phyloP scores from a whole-genome alignment of 1,140 invertebrate genomes.

The Leptestheria dahalacensis region DNA sequence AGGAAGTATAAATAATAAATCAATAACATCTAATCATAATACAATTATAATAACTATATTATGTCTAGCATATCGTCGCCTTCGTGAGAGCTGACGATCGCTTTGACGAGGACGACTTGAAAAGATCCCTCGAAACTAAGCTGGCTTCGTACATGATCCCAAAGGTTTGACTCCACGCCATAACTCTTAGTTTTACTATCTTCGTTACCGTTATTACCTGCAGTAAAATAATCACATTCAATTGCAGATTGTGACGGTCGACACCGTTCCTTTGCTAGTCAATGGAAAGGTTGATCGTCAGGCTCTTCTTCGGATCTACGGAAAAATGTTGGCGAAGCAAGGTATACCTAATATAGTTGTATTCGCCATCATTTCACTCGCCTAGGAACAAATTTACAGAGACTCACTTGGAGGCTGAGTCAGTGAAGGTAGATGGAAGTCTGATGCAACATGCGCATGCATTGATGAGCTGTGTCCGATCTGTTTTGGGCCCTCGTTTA shows the following conservation, averaged over 20 bases:
- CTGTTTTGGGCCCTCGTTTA: conserved; percentile 19
- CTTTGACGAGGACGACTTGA: conserved; percentile 35
- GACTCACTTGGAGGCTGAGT: not conserved
- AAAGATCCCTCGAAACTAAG: no score
- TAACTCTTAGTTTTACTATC: no score
- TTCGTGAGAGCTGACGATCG: conserved; percentile 45
- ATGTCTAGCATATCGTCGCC: conserved; percentile 36
- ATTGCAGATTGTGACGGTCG: conserved; percentile 46
- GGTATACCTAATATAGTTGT: not conserved
- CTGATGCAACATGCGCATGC: not conserved
- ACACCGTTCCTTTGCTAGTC: conserved; percentile 54
- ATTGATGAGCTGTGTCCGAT: conserved; percentile 16
- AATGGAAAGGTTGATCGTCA: conserved; percentile 77
- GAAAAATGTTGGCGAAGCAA: not conserved
- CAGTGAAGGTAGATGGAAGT: not conserved
- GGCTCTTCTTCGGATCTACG: conserved; percentile 49
- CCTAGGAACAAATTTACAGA: not conserved
- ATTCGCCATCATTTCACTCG: not conserved
- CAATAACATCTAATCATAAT: not conserved
- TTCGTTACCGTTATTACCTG: no score
- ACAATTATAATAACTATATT: conserved; percentile 1
- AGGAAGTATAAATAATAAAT: no score
- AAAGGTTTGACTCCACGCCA: conserved; percentile 32
- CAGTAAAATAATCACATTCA: no score
- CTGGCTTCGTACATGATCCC: conserved; percentile 52